Base-by-base conservation (phyloP, 2,888 invertebrate species). In the Isoperla grammatica region DNA sequence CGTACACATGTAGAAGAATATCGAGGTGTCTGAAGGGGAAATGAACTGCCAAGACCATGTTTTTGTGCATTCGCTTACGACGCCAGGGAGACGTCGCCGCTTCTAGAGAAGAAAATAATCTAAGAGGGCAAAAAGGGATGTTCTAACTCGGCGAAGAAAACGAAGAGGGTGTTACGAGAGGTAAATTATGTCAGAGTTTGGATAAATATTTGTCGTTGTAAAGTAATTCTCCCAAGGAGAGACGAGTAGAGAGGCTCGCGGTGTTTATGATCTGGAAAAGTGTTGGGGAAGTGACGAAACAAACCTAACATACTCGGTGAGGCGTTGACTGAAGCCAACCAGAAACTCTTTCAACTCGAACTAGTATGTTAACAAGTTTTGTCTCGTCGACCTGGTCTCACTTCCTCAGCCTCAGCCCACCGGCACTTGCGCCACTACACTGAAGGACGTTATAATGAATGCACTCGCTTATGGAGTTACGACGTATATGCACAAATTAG, bases 161-260 rank as follows among this genome's bases (percentile, higher is more conserved):
- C 15, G 40, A 40, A 39, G 39, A n/a, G 12, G 12, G 5, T 1
- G 1, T 22, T 12, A 13, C n/a, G 17, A 40, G 15, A 43, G 59
- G 59, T 59, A 42, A 53, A 53, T 58, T 22, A 53, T 50, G 50
- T 22, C 42, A 59, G 53, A 49, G 42, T 23, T 42, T 42, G 45
- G 40, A 53, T 59, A 59, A 59, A 59, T 59, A 59, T 59, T 59
- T 59, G 59, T 42, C 59, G 42, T 40, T 59, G 50, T 35, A 53
- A 53, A 59, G 59, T 59, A 59, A 59, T 59, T 59, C 50, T 43
- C 12, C 9, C 43, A 13, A 22, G 20, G 17, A 37, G 53, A 13
- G 22, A 11, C 20, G 13, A 20, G 9, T 9, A 9, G 19, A 29
- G 29, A 49, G 53, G 20, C 20, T 17, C 15, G 43, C 43, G 43